phyloP scores from a whole-genome alignment of 2,888 invertebrate genomes.

The Dioctria rufipes region DNA sequence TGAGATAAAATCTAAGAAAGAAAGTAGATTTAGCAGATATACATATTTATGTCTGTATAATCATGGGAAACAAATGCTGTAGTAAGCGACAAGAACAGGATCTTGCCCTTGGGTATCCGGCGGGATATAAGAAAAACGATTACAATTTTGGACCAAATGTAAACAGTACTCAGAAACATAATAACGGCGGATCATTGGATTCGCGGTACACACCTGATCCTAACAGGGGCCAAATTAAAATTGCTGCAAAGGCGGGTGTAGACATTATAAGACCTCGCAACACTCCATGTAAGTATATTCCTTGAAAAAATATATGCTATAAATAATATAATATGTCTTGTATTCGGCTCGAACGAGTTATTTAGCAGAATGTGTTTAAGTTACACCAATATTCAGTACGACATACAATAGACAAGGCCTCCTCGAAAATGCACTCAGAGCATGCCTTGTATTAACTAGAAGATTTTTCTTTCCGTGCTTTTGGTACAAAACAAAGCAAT shows the following conservation, averaged over 20 bases:
- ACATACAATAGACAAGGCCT: too few relatives aligned
- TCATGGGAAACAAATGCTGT: constrained; percentile 91
- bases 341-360: too few relatives aligned
- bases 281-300: constrained; percentile 75
- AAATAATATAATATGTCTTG: too few relatives aligned
- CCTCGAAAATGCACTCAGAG: too few relatives aligned
- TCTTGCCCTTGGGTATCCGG: constrained; percentile 69
- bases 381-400: too few relatives aligned
- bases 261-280: constrained; percentile 84
- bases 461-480: too few relatives aligned
- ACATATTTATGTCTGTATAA: constrained; percentile 35
- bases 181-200: constrained; percentile 72
- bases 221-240: constrained; percentile 76
- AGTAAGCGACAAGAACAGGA: constrained; percentile 86
- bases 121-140: constrained; percentile 70
- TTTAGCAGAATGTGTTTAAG: too few relatives aligned
- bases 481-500: too few relatives aligned
- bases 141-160: constrained; percentile 70
- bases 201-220: constrained; percentile 87
- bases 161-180: constrained; percentile 70
- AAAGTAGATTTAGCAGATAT: not conserved
- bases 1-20: constrained; percentile 28
- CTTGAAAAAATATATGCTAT: not conserved
- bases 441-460: too few relatives aligned
- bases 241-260: constrained; percentile 76